Evolutionary conservation across 1,140 invertebrate genomes (phyloP).

Genomic region (Capitella teleta): DNA sequence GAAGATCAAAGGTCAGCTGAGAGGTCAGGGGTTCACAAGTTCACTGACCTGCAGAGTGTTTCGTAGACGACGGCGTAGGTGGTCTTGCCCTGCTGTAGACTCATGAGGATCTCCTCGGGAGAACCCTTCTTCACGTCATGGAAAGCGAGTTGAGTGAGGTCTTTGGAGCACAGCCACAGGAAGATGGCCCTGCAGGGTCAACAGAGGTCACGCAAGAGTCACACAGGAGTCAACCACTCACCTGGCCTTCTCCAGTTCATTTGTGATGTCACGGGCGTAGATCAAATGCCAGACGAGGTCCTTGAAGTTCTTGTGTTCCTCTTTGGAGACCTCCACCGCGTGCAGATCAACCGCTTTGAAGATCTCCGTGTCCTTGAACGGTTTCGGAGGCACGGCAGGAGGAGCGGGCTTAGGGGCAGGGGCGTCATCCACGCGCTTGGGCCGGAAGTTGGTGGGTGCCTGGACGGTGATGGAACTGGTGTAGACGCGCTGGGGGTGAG

Average conservation of each 20-base stretch:
- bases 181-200: slow-evolving; percentile 35
- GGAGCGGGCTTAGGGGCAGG: slow-evolving; percentile 9
- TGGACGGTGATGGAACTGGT: slow-evolving; percentile 9
- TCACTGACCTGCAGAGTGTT: slow-evolving; percentile 39
- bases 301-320: slow-evolving; percentile 36
- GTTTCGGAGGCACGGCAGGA: slow-evolving; percentile 10
- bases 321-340: slow-evolving; percentile 38
- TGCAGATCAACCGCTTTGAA: slow-evolving; percentile 38
- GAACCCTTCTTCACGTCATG: slow-evolving; percentile 31
- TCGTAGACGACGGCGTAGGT: slow-evolving; percentile 43
- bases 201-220: background rate
- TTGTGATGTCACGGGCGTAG: slow-evolving; percentile 38
- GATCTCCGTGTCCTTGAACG: slow-evolving; percentile 11
- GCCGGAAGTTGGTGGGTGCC: slow-evolving; percentile 8
- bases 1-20: slow-evolving; percentile 13
- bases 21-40: background rate
- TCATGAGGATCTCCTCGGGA: slow-evolving; percentile 40
- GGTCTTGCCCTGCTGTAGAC: slow-evolving; percentile 37
- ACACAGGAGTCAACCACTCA: background rate
- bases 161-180: slow-evolving; percentile 42
- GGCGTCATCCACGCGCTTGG: slow-evolving; percentile 4
- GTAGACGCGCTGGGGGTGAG: slow-evolving; percentile 11
- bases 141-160: slow-evolving; percentile 39
- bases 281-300: slow-evolving; percentile 43
- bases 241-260: slow-evolving; percentile 42